Evolutionary conservation across 2,797 vertebrate genomes (phyloP).

Genomic region (Tenualosa ilisha): DNA sequence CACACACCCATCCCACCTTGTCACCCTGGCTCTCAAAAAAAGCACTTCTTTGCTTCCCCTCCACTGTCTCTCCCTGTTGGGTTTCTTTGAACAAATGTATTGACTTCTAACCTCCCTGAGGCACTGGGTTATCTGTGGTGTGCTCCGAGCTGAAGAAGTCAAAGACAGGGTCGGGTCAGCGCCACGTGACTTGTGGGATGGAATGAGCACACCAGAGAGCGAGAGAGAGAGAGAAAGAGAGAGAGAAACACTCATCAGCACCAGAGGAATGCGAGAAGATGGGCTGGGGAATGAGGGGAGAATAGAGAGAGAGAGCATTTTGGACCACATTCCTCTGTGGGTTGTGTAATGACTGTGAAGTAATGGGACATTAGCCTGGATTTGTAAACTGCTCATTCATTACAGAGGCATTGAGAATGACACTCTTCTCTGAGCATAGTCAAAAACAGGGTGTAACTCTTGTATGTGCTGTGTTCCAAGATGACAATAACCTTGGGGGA

Average conservation of each 20-base stretch:
- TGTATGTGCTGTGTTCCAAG: not conserved
- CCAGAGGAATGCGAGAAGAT: not conserved
- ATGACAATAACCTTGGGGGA: not conserved
- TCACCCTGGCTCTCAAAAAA: no score
- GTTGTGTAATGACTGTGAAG: slow-evolving; percentile 43
- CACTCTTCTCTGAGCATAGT: not conserved
- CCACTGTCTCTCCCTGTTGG: not conserved
- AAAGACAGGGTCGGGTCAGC: not conserved
- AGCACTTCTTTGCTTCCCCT: not conserved
- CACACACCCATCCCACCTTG: no score
- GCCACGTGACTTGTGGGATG: not conserved
- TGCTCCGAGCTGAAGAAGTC: not conserved
- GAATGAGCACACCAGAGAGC: not conserved
- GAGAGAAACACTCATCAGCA: slow-evolving; percentile 18
- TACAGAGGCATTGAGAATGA: slow-evolving; percentile 30
- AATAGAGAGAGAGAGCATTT: not conserved
- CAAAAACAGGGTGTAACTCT: slow-evolving; percentile 21
- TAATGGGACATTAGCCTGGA: slow-evolving; percentile 34
- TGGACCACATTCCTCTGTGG: not conserved
- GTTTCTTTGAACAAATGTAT: not conserved
- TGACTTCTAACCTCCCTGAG: not conserved
- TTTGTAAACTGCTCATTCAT: slow-evolving; percentile 41
- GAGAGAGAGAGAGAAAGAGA: slow-evolving; percentile 2
- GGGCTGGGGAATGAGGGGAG: slow-evolving; percentile 14
- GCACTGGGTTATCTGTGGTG: not conserved